Evolutionary conservation across 2,888 invertebrate species (phyloP), one percentile per base, ranked within the genome.

Genomic region (Bellardia bayeri): DNA sequence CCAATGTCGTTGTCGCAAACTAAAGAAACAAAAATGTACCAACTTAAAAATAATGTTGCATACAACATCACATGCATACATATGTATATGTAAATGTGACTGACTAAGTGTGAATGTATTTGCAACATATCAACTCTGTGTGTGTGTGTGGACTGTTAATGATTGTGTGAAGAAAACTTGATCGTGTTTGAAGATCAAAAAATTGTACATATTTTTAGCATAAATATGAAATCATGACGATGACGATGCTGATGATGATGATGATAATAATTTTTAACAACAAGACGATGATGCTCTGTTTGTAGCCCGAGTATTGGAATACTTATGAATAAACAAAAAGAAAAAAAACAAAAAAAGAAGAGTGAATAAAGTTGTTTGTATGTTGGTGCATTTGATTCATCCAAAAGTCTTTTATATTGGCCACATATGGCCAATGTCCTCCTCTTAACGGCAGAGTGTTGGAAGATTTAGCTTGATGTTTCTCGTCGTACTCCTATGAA

Each of bases 361-460:
- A 86, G 83, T 89, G 88, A 90, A 89, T 87, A 71, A 82, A 82
- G 68, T 87, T 89, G 90, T 90, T 82, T 90, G 90, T 91, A 89
- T 91, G 90, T 91, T 58, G 90, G 23, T 54, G 58, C n/a, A 64
- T 90, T 91, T 90, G 89, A 90, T 91, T 91, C 89, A 89, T 89
- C 90, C 71, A 90, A 23, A 64, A 63, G 90, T 89, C 89, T 89
- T 45, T 45, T 89, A 90, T 89, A 90, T 88, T 75, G 76, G 82
- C 79, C 75, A 71, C 82, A 88, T 83, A 83, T 83, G 86, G 86
- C 75, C 85, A 88, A 76, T 84, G 81, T 88, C 86, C 87, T 87
- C 80, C 42, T 56, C 37, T 64, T 72, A 23, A 69, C 82, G 54
- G 54, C 5, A 37, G 61, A 79, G n/a, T 63, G 51, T 78, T 78